Evolutionary conservation across 2,113 vertebrate species (phyloP).

Genomic region (Hemicordylus capensis): DNA sequence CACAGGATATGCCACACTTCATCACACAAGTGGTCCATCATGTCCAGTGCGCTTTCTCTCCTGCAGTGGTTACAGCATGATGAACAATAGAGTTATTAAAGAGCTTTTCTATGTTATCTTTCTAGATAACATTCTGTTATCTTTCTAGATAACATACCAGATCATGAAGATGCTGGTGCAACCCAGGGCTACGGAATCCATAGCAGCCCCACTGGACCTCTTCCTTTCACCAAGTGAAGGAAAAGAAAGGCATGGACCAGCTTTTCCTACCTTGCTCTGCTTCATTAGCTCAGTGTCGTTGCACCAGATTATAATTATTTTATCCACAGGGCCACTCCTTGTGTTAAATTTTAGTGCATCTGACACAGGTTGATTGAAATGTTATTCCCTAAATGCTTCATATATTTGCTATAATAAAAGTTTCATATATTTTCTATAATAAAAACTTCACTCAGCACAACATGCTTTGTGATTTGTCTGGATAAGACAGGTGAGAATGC

Average conservation of each 20-base stretch:
- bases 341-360: too few species aligned
- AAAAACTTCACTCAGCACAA: not conserved
- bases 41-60: not conserved
- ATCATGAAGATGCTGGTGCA: not conserved
- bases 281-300: not conserved
- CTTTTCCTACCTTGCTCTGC: not conserved
- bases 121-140: not conserved
- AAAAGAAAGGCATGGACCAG: not conserved
- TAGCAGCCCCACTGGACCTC: too few species aligned
- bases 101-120: too few species aligned
- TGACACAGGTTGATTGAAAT: not conserved
- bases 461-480: not conserved
- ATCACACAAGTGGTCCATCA: not conserved
- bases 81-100: not conserved
- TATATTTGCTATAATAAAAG: conserved; percentile 3
- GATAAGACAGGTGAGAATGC: not conserved
- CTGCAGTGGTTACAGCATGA: not conserved
- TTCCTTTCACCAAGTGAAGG: too few species aligned
- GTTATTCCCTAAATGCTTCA: not conserved
- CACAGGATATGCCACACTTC: not conserved
- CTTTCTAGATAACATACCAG: not conserved
- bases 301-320: too few species aligned
- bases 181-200: not conserved
- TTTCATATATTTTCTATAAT: not conserved
- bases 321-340: too few species aligned